A percentile compares a stretch with the other conserved stretches of the same genome.
Conservation (phyloP, 2,888 invertebrate species). For the Nysson spinosus region DNA sequence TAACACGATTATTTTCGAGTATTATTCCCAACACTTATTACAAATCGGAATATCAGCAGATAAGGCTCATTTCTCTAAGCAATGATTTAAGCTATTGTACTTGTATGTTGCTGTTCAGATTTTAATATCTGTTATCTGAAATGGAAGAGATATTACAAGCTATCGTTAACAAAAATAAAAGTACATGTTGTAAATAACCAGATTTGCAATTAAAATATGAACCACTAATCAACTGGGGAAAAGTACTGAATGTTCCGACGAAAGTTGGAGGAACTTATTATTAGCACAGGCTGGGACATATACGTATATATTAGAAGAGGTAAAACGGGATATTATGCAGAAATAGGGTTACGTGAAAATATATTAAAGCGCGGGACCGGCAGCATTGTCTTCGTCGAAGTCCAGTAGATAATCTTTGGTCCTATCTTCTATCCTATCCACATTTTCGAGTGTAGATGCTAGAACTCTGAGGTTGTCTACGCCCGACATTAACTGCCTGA, state of each 20-base stretch:
- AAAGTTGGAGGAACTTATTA: conserved; percentile 49
- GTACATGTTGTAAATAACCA: conserved; percentile 56
- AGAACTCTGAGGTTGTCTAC: conserved; percentile 83
- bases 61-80: conserved; percentile 25
- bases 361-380: conserved; percentile 78
- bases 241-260: conserved; percentile 17
- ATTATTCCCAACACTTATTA: conserved; percentile 3
- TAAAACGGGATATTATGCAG: conserved; percentile 36
- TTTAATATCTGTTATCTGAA: conserved; percentile 8
- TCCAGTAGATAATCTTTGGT: conserved; percentile 78
- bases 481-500: conserved; percentile 83
- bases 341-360: conserved; percentile 32
- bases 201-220: conserved; percentile 38
- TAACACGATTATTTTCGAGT: conserved; percentile 12
- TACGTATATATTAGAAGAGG: conserved; percentile 29
- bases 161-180: conserved; percentile 43
- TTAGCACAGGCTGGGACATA: conserved; percentile 45
- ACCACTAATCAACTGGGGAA: conserved; percentile 48
- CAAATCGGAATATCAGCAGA: conserved; percentile 24
- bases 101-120: neutral
- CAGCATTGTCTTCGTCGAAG: conserved; percentile 78
- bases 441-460: conserved; percentile 82
- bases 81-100: conserved; percentile 6
- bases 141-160: conserved; percentile 18
- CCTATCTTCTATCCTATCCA: conserved; percentile 79